Base-by-base conservation (phyloP, 2,113 vertebrate species). In the Trichechus manatus region DNA sequence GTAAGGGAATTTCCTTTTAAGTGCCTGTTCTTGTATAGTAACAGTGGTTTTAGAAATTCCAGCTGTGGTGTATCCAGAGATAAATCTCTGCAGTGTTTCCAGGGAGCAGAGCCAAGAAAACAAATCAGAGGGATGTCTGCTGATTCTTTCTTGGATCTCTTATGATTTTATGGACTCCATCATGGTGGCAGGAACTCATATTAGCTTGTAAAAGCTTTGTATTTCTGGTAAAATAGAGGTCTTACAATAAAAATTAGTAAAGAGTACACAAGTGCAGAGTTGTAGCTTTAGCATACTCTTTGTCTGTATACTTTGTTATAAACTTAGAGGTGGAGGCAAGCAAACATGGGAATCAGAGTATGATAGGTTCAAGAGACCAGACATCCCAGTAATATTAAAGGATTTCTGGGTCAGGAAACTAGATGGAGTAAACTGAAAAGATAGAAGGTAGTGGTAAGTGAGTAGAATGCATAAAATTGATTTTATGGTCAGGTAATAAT, bases 191-290 rank as follows among this genome's bases (percentile, higher is more conserved):
- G 61, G 44, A 95, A 74, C 13, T 83, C 70, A 80, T 68, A 36
- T 93, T 86, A 70, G 33, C 27, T 47, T 78, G 14, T 39, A 56
- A 8, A n/a, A 82, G 23, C 17, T 66, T 90, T 9, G 11, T 39
- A 4, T 93, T 95, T 89, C 29, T 63, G 75, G 36, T 59, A 89
- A 96, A 91, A 61, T 44, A 81, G 22, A 29, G 75, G 13, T 70
- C 70, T 79, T 89, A 42, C 20, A 36, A 79, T 81, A 96, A 81
- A 96, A 83, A 88, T 39, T 75, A 87, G 75, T 5, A 59, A 91
- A 81, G 5, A 44, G 31, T 36, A 31, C 44, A 77, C 53, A 95
- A 56, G 20, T 29, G 1, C 2, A 42, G 50, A 96, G 19, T 59
- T 83, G 5, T n/a, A 83, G n/a, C 13, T 94, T 94, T 92, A 87